Percentiles rank a stretch among this genome's conserved stretches.
Evolutionary conservation across 2,113 vertebrate genomes (phyloP).

Genomic region (Solea solea): DNA sequence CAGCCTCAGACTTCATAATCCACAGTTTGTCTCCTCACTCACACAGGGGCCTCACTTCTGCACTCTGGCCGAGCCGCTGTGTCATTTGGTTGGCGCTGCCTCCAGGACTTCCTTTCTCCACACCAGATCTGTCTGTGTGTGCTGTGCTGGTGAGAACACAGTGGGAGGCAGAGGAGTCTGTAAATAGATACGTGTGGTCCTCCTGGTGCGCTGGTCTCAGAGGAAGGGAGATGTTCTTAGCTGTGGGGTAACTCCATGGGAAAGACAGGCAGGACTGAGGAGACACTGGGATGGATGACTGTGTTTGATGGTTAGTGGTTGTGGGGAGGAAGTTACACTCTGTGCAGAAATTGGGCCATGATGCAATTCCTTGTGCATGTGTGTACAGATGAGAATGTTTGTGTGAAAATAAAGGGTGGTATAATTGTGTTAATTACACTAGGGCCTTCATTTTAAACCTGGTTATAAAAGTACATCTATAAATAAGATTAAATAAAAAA

Average conservation of each 20-base stretch:
- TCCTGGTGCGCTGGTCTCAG: slow-evolving; percentile 20
- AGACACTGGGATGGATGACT: slow-evolving; percentile 41
- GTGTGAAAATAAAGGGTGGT: slow-evolving; percentile 40
- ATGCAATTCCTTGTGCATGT: slow-evolving; percentile 36
- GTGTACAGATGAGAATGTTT: slow-evolving; percentile 26
- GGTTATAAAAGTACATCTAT: slow-evolving; percentile 11
- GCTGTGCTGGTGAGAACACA: slow-evolving; percentile 57
- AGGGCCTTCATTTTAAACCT: slow-evolving; percentile 8
- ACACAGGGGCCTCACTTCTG: slow-evolving; percentile 26
- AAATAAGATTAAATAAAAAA: background rate
- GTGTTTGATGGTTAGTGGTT: slow-evolving; percentile 49
- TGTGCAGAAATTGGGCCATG: slow-evolving; percentile 20
- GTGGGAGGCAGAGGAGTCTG: slow-evolving; percentile 60
- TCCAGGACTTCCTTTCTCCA: slow-evolving; percentile 49
- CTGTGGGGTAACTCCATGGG: slow-evolving; percentile 43
- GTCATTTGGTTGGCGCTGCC: slow-evolving; percentile 54
- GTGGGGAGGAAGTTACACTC: slow-evolving; percentile 43
- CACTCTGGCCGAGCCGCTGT: slow-evolving; percentile 12
- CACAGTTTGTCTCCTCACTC: slow-evolving; percentile 39
- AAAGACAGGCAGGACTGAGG: slow-evolving; percentile 29
- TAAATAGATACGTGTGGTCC: slow-evolving; percentile 63
- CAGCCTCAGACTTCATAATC: slow-evolving; percentile 30
- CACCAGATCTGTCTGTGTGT: slow-evolving; percentile 47
- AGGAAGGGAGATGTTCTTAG: slow-evolving; percentile 38
- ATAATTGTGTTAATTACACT: slow-evolving; percentile 29